phyloP scores from a whole-genome alignment of 2,113 vertebrate species.

The Macrotis lagotis region DNA sequence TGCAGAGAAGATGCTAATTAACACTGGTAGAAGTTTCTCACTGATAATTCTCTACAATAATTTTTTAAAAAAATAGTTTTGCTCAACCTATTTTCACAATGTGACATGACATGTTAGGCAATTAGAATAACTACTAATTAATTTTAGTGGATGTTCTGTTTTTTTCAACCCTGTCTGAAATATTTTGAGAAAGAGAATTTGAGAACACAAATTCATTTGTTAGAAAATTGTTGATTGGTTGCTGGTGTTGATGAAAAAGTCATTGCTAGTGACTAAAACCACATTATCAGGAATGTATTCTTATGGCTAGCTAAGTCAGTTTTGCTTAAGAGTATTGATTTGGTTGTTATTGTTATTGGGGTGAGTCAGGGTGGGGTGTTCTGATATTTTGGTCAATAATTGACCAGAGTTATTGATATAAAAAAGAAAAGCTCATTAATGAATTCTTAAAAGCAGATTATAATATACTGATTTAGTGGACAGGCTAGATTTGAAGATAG shows the following conservation, averaged over 20 bases:
- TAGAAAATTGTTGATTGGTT: neutral
- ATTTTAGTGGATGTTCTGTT: constrained; percentile 38
- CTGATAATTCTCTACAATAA: neutral
- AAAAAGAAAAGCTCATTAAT: neutral
- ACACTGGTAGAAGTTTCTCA: neutral
- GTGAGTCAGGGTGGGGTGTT: neutral
- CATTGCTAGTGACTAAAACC: constrained; percentile 7
- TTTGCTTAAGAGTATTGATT: neutral
- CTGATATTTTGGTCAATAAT: neutral
- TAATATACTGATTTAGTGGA: neutral
- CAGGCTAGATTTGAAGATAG: neutral
- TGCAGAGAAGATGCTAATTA: neutral
- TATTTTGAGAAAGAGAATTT: constrained; percentile 33
- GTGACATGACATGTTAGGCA: neutral
- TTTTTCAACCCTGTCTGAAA: constrained; percentile 29
- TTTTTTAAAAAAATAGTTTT: constrained; percentile 4
- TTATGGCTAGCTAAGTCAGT: neutral
- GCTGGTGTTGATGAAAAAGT: neutral
- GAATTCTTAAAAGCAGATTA: neutral
- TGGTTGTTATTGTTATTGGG: neutral
- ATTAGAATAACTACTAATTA: constrained; percentile 46
- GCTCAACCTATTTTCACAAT: constrained; percentile 24
- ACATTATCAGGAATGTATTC: neutral
- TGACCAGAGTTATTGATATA: too few relatives aligned
- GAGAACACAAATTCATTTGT: constrained; percentile 20